Conservation (phyloP, 2,113 vertebrate species). For the Vicugna pacos region DNA sequence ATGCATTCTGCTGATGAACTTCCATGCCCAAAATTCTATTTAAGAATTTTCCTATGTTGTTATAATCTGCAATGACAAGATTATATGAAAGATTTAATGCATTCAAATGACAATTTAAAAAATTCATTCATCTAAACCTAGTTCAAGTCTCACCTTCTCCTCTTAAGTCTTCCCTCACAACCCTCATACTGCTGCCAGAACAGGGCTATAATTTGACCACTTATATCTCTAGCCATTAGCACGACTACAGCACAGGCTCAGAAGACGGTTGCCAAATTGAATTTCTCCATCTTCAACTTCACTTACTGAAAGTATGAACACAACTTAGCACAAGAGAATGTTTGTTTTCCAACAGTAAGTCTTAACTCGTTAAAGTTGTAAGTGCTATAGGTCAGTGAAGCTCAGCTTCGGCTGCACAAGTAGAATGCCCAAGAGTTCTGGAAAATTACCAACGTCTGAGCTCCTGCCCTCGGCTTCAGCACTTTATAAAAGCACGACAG, state of each 20-base stretch:
- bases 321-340: neutral
- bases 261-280: neutral
- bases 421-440: neutral
- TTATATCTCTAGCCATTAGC: neutral
- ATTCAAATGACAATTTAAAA: neutral
- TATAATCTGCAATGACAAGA: conserved; percentile 92
- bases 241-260: accelerated
- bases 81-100: neutral
- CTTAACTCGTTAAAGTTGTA: neutral
- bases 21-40: conserved; percentile 99
- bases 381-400: neutral
- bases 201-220: accelerated
- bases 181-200: neutral
- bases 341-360: neutral
- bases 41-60: conserved; percentile 99
- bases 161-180: neutral
- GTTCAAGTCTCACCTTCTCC: neutral
- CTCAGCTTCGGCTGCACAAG: neutral
- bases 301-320: neutral
- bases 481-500: neutral
- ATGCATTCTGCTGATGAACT: conserved; percentile 97
- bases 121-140: neutral
- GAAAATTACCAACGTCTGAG: neutral
- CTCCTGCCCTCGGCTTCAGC: neutral
- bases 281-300: neutral